A percentile compares a stretch with the other conserved stretches of the same genome.
Conservation (phyloP, 1,140 invertebrate genomes). For the Hesperophylax magnus region DNA sequence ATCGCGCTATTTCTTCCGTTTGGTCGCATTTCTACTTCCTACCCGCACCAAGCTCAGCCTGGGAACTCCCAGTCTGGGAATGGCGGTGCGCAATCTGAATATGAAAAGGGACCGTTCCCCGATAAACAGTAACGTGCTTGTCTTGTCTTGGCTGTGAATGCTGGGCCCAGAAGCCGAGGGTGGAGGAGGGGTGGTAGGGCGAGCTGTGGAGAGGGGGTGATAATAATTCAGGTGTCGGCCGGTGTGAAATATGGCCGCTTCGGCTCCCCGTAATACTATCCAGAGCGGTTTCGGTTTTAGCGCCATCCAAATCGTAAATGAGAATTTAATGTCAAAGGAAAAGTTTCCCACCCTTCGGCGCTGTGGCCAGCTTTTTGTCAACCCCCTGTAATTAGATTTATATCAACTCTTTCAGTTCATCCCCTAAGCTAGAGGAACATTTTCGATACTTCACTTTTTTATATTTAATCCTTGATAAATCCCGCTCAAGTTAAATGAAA, state of each 20-base stretch:
- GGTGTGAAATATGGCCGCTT: conserved; percentile 32
- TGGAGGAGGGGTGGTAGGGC: too few relatives aligned
- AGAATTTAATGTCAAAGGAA: conserved; percentile 31
- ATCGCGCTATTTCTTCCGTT: neutral
- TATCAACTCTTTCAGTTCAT: conserved; percentile 10
- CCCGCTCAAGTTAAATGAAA: too few relatives aligned
- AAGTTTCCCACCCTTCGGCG: neutral
- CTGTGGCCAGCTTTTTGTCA: conserved; percentile 20
- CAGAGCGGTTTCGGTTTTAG: conserved; percentile 18
- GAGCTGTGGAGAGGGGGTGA: neutral
- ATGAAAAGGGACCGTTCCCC: neutral
- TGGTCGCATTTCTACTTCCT: neutral
- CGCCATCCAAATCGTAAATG: conserved; percentile 33
- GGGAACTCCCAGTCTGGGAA: too few relatives aligned
- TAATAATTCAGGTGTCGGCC: conserved; percentile 45
- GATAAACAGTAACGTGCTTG: conserved; percentile 11
- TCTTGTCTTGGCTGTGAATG: neutral
- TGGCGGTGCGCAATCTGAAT: neutral
- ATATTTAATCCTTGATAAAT: too few relatives aligned
- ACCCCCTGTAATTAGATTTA: conserved; percentile 28
- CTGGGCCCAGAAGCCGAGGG: too few relatives aligned
- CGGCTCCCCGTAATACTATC: neutral
- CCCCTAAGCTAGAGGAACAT: neutral
- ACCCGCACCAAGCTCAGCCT: too few relatives aligned
- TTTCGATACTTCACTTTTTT: too few relatives aligned